A percentile compares a stretch with the other conserved stretches of the same genome.
These are phyloP conservation scores for Labeo rohita DNA, from an alignment of 2,113 vertebrate species.

Conservation along the genomic window DNA sequence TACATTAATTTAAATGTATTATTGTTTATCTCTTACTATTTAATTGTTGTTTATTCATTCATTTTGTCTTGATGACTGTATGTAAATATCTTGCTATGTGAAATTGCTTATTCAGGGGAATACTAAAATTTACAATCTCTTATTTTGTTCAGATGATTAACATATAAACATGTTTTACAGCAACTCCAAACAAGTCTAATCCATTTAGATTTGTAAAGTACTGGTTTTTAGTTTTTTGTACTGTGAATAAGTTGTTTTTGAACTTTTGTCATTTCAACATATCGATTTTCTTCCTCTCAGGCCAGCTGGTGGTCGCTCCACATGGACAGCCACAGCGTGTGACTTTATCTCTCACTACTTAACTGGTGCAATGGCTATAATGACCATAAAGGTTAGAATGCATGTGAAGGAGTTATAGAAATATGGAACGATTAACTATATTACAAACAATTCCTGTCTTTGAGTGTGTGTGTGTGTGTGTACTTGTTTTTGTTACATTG, in stretches of 20 bases:
- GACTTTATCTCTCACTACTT: slow-evolving; percentile 83
- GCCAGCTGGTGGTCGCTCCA: slow-evolving; percentile 84
- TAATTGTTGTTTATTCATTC: no score
- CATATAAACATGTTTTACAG: background rate
- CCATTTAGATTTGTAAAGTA: background rate
- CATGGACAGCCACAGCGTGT: slow-evolving; percentile 91
- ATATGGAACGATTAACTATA: background rate
- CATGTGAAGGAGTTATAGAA: background rate
- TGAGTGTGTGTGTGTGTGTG: background rate
- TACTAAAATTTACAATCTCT: background rate
- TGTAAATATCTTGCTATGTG: no score
- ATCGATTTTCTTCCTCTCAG: slow-evolving; percentile 64
- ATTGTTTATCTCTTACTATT: no score
- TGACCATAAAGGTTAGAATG: slow-evolving; percentile 84
- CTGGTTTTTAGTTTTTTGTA: background rate
- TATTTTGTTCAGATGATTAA: background rate
- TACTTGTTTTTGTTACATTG: no score
- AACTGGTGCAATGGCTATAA: slow-evolving; percentile 75
- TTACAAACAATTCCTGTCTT: background rate
- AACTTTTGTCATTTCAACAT: background rate
- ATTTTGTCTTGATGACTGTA: background rate
- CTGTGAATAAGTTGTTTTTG: background rate
- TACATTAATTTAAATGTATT: no score
- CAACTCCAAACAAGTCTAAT: background rate
- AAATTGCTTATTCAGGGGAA: no score